A percentile compares a stretch with the other conserved stretches of the same genome.
Evolutionary conservation across 1,140 invertebrate species (phyloP).

Genomic region (Dreissena rostriformis): DNA sequence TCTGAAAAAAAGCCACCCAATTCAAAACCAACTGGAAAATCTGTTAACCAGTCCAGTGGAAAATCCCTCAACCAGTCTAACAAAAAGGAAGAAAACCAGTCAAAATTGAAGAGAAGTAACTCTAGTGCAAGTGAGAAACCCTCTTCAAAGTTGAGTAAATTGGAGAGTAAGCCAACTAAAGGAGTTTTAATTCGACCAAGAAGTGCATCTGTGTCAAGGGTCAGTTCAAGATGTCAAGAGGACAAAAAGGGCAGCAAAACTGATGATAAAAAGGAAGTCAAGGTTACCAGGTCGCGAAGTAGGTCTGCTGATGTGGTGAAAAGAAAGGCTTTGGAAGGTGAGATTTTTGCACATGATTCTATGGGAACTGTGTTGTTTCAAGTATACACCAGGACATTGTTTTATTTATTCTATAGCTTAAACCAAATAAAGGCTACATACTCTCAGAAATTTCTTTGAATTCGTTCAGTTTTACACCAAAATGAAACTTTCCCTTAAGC

Average conservation of each 20-base stretch:
- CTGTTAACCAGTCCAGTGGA: conserved; percentile 12
- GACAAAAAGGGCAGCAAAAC: conserved; percentile 11
- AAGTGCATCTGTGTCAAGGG: conserved; percentile 45
- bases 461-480: too few relatives aligned
- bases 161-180: conserved; percentile 46
- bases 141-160: conserved; percentile 16
- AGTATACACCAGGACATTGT: too few relatives aligned
- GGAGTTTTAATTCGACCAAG: conserved; percentile 48
- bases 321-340: conserved; percentile 65
- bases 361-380: too few relatives aligned
- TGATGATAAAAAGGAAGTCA: conserved; percentile 41
- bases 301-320: conserved; percentile 50
- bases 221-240: not conserved
- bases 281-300: conserved; percentile 12
- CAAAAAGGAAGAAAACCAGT: not conserved
- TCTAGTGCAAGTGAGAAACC: conserved; percentile 32
- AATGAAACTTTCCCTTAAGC: too few relatives aligned
- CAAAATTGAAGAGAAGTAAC: conserved; percentile 36
- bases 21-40: conserved; percentile 31
- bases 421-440: too few relatives aligned
- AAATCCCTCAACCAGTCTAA: conserved; percentile 30
- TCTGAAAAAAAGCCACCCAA: conserved; percentile 44
- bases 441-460: too few relatives aligned
- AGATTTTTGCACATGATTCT: not conserved
- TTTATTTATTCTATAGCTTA: too few relatives aligned